Base-by-base conservation (phyloP, 2,888 invertebrate genomes). In the Plagodis pulveraria region DNA sequence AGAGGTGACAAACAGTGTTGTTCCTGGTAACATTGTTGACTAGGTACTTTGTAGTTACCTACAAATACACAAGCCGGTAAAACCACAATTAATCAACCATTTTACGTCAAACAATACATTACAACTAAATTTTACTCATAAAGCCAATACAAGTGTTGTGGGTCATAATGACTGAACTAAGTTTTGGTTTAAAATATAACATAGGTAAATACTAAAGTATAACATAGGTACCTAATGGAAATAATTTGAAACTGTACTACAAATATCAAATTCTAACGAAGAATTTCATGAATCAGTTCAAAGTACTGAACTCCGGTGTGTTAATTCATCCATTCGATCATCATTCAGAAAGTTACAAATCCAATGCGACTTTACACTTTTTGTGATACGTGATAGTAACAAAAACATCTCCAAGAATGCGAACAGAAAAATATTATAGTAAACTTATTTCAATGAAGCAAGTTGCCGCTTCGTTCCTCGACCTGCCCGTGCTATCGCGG, bases 401-500 rank as follows among this genome's bases (percentile, higher is more conserved):
- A 10, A 41, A 5, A 41, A 41, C 38, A 40, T 49, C 10, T 40
- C 6, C 43, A 40, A 47, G 22, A 38, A 35, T 41, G 4, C 35
- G 2, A 8, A 48, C n/a, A 43, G 44, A n/a, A 41, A 40, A 6
- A 36, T 43, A 50, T 5, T n/a, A 33, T 35, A 40, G 6, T 5
- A 41, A 43, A n/a, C 38, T 49, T 44, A 33, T 48, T 49, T 53
- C 40, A 78, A 71, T 72, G 72, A 77, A 78, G 70, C 77, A 77
- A 79, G 76, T 72, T 72, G 70, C 68, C 66, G 65, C 75, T 70
- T 73, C 71, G 71, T 76, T 76, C 67, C 71, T 76, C 80, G 74
- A 68, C 72, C 77, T 71, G 77, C 68, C 77, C 73, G 86, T 82
- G 72, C 86, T 84, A 83, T 86, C 84, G 78, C 86, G 76, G 71